These are phyloP conservation scores for Ormia ochracea DNA, from an alignment of 2,888 invertebrate genomes.

Conservation along the genomic window DNA sequence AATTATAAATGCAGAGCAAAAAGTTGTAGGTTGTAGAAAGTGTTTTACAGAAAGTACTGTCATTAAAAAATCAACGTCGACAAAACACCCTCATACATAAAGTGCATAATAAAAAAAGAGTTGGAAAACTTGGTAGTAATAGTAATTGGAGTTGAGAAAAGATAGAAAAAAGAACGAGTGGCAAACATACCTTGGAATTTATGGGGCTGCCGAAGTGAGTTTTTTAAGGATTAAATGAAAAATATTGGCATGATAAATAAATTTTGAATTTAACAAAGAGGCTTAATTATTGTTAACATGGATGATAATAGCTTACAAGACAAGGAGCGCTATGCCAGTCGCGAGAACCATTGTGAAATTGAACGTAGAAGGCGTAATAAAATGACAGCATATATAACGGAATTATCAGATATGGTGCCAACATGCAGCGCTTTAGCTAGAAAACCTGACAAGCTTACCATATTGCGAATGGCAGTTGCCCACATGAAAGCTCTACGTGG, in stretches of 20 bases:
- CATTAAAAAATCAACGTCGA: slow-evolving; percentile 48
- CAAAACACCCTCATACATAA: slow-evolving; percentile 53
- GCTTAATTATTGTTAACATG: slow-evolving; percentile 78
- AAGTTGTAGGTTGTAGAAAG: neutral
- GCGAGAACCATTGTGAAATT: slow-evolving; percentile 99
- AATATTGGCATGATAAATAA: slow-evolving; percentile 34
- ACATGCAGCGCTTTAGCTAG: slow-evolving; percentile 98
- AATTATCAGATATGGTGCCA: slow-evolving; percentile 99
- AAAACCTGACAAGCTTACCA: slow-evolving; percentile 99
- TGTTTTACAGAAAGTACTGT: neutral
- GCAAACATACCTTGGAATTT: neutral
- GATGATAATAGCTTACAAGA: slow-evolving; percentile 97
- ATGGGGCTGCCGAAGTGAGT: neutral
- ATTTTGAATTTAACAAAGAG: neutral
- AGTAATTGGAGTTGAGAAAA: slow-evolving; percentile 9
- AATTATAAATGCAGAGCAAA: neutral
- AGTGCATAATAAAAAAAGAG: neutral
- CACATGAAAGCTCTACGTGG: slow-evolving; percentile 98
- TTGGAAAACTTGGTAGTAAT: neutral
- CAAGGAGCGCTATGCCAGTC: slow-evolving; percentile 96
- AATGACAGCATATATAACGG: slow-evolving; percentile 99
- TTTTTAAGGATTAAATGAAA: slow-evolving; percentile 7
- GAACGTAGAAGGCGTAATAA: slow-evolving; percentile 98
- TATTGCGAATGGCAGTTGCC: slow-evolving; percentile 98
- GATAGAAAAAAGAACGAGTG: neutral